Conservation (phyloP, 2,113 vertebrate genomes). For the Lonchura striata region DNA sequence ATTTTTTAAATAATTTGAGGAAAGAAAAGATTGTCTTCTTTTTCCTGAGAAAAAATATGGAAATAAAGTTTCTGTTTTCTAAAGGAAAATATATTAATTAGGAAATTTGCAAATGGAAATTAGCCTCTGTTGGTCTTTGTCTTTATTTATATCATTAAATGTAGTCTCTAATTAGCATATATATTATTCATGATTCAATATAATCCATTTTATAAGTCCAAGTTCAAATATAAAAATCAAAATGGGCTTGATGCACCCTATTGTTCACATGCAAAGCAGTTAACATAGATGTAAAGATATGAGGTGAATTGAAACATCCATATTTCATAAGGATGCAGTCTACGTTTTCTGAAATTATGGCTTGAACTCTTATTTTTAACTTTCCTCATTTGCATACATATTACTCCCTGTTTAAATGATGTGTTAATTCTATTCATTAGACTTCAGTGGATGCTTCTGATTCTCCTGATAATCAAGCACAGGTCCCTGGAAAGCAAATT, state of each 20-base stretch:
- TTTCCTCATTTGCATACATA: conserved; percentile 72
- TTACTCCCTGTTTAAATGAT: conserved; percentile 68
- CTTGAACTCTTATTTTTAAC: conserved; percentile 55
- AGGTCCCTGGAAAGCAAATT: conserved; percentile 62
- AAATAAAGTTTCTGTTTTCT: conserved; percentile 39
- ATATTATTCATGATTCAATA: conserved; percentile 63
- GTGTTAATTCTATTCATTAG: conserved; percentile 73
- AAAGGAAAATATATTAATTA: conserved; percentile 49
- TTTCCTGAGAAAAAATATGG: not conserved
- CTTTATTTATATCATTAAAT: conserved; percentile 66
- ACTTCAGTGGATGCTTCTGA: conserved; percentile 39
- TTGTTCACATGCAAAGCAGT: conserved; percentile 64
- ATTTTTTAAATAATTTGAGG: not conserved
- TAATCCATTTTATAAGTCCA: conserved; percentile 46
- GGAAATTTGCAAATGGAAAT: conserved; percentile 62
- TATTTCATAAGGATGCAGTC: conserved; percentile 50
- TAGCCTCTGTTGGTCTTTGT: conserved; percentile 15
- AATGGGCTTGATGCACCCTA: conserved; percentile 38
- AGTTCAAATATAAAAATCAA: conserved; percentile 60
- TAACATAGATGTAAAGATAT: conserved; percentile 48
- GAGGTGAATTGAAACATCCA: conserved; percentile 56
- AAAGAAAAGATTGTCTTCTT: not conserved
- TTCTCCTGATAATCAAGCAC: conserved; percentile 58
- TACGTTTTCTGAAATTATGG: conserved; percentile 51
- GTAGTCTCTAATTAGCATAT: conserved; percentile 64